Evolutionary conservation across 2,797 vertebrate species (phyloP).

Genomic region (Odontamblyopus lacepedii): DNA sequence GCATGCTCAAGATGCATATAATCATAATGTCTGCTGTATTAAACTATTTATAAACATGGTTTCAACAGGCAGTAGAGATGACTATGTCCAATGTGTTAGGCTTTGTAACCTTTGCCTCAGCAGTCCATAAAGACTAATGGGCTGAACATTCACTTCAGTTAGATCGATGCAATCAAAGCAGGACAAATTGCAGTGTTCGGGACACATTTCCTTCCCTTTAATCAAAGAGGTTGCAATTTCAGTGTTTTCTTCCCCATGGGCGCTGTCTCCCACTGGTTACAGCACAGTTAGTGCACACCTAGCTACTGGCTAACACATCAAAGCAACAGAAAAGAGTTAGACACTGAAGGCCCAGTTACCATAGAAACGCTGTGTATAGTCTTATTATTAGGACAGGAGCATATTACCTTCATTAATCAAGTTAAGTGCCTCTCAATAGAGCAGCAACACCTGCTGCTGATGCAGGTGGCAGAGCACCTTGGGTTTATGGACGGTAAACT

Average conservation of each 20-base stretch:
- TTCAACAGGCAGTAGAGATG: not conserved
- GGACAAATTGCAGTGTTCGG: conserved; percentile 15
- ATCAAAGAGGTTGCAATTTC: conserved; percentile 44
- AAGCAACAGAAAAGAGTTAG: conserved; percentile 65
- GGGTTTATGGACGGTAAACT: conserved; percentile 14
- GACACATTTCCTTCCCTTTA: conserved; percentile 27
- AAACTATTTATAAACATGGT: not conserved
- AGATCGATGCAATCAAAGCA: conserved; percentile 19
- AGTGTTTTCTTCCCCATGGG: conserved; percentile 35
- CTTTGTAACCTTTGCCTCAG: not conserved
- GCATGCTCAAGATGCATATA: not conserved
- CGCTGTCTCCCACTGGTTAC: conserved; percentile 44
- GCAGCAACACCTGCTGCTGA: conserved; percentile 45
- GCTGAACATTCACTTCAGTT: conserved; percentile 13
- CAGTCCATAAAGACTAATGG: not conserved
- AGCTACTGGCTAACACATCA: conserved; percentile 68
- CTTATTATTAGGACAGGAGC: conserved; percentile 44
- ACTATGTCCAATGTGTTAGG: not conserved
- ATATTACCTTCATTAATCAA: conserved; percentile 60
- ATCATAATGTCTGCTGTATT: not conserved
- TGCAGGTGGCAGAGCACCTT: conserved; percentile 40
- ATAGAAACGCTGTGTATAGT: conserved; percentile 57
- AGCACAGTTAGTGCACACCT: conserved; percentile 56
- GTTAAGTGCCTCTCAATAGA: conserved; percentile 19
- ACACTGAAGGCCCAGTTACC: conserved; percentile 50